Evolutionary conservation across 2,888 invertebrate species (phyloP), one percentile per base, ranked within the genome.

Genomic region (Limnephilus auricula): DNA sequence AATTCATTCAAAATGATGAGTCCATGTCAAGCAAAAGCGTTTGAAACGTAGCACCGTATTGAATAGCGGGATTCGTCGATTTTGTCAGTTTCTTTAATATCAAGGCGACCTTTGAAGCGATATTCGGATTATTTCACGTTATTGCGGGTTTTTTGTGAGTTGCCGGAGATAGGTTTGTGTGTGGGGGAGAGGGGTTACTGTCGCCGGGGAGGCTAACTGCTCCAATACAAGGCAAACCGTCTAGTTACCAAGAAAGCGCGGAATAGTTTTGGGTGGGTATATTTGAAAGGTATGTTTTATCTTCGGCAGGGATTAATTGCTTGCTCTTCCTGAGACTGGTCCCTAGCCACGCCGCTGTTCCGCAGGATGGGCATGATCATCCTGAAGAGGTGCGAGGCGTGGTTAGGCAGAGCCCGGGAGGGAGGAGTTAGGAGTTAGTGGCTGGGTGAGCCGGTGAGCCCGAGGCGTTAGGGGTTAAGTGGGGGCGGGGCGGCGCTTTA

Each of bases 361-460:
- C 79, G n/a, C 37, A 31, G 92, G 89, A 90, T 89, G 91, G 92
- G 92, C 92, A 92, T 92, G 92, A 92, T 92, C 91, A 90, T 90
- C 90, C 91, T 18, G 79, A 79, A n/a, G 89, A 65, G 34, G 79
- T 91, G 37, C 79, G 84, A 32, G 79, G 79, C 34, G 79, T 50
- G 32, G 79, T n/a, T 32, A 18, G 65, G 65, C 18, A 30, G 32
- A 65, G 65, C 85, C 80, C 90, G 65, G 50, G 78, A 30, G 82
- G 90, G 90, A 40, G 82, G 90, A 50, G 80, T 90, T 90, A 80
- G 78, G 40, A 86, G 86, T 85, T 90, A 90, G 86, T 86, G 87
- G 90, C 86, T 79, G 86, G 25, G 25, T 65, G 65, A 65, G 65
- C 65, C 85, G 82, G 31, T 82, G 45, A 82, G 65, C 45, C 40